These are phyloP conservation scores for Ophthalmolycus amberensis DNA, from an alignment of 2,113 vertebrate species.

Conservation along the genomic window DNA sequence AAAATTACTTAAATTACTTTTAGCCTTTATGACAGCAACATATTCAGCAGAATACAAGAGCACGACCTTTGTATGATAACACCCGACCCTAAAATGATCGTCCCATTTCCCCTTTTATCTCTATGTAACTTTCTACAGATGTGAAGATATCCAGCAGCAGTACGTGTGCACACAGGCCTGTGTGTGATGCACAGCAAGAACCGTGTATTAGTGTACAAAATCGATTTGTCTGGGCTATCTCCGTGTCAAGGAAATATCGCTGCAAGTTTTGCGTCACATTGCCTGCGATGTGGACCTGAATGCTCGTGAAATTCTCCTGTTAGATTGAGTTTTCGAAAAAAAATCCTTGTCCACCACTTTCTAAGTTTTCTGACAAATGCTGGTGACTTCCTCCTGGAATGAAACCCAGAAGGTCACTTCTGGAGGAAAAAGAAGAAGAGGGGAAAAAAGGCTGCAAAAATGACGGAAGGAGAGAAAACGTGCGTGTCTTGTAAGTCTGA, in stretches of 20 bases:
- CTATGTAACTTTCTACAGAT: constrained; percentile 25
- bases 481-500: constrained; percentile 66
- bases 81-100: constrained; percentile 6
- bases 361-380: constrained; percentile 84
- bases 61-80: constrained; percentile 10
- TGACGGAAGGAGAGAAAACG: not conserved
- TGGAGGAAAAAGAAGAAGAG: constrained; percentile 49
- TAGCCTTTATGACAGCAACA: not conserved
- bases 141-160: constrained; percentile 20
- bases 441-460: constrained; percentile 33
- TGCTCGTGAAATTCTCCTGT: constrained; percentile 61
- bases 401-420: constrained; percentile 83
- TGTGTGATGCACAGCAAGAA: constrained; percentile 41
- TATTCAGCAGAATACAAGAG: constrained; percentile 5
- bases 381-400: constrained; percentile 83
- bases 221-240: constrained; percentile 54
- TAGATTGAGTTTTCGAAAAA: constrained; percentile 75
- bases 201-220: constrained; percentile 17
- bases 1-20: not conserved
- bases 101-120: not conserved
- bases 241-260: constrained; percentile 60
- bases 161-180: not conserved
- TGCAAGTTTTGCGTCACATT: constrained; percentile 37
- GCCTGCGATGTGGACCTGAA: constrained; percentile 36
- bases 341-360: constrained; percentile 67